A percentile compares a stretch with the other conserved stretches of the same genome.
Conservation (phyloP, 2,797 vertebrate species). For the Cheirogaleus major region DNA sequence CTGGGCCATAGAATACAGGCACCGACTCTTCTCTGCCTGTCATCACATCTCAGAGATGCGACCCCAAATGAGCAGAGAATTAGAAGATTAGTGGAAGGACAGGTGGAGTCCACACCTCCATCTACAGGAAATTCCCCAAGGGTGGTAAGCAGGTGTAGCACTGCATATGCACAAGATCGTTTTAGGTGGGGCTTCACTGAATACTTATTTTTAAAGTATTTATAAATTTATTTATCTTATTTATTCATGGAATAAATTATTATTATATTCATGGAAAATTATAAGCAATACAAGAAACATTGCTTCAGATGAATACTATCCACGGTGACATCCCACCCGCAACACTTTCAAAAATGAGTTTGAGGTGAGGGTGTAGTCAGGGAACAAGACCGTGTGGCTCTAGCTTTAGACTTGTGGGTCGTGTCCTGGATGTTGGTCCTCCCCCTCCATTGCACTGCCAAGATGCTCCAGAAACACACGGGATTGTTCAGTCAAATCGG, state of each 20-base stretch:
- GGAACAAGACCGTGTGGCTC: neutral
- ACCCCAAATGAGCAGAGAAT: neutral
- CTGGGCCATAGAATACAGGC: neutral
- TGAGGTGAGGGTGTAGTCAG: neutral
- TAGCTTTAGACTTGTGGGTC: neutral
- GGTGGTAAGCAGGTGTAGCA: neutral
- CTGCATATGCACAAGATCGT: neutral
- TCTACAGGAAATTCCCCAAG: neutral
- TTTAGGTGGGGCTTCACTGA: rapidly evolving
- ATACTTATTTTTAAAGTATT: neutral
- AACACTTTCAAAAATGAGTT: neutral
- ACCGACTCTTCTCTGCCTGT: neutral
- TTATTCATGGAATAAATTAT: neutral
- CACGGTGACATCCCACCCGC: neutral
- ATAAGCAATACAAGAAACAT: neutral
- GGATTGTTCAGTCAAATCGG: neutral
- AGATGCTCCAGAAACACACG: neutral
- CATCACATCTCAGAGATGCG: neutral
- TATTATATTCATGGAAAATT: neutral
- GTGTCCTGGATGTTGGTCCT: neutral
- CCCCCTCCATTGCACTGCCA: neutral
- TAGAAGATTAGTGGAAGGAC: neutral
- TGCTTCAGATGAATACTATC: neutral
- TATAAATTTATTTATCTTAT: neutral
- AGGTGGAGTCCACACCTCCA: neutral